phyloP scores from a whole-genome alignment of 2,113 vertebrate species.

The Hypomesus transpacificus region DNA sequence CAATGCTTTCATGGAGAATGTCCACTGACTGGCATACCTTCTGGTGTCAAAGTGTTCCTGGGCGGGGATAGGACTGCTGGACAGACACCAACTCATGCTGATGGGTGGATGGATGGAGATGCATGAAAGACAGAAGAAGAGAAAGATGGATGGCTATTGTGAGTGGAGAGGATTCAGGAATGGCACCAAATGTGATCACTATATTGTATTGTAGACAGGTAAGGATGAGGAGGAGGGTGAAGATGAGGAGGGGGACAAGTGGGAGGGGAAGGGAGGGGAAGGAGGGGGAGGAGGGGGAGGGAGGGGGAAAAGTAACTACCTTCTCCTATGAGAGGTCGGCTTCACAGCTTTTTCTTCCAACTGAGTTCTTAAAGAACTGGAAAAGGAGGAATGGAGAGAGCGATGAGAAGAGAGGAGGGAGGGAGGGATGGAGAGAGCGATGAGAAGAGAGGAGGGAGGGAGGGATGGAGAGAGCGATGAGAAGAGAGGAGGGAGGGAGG shows the following conservation, averaged over 20 bases:
- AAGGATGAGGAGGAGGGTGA: constrained; percentile 10
- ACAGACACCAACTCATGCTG: constrained; percentile 95
- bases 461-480: constrained; percentile 51
- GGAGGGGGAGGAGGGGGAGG: constrained; percentile 17
- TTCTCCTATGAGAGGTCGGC: constrained; percentile 73
- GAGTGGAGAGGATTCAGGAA: too few relatives aligned
- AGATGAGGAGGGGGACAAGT: constrained; percentile 54
- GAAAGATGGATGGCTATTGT: constrained; percentile 37
- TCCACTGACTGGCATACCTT: constrained; percentile 72
- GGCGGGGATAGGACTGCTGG: constrained; percentile 71
- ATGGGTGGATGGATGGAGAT: constrained; percentile 50
- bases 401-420: constrained; percentile 57
- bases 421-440: background rate
- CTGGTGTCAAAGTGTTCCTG: constrained; percentile 80
- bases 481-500: constrained; percentile 54
- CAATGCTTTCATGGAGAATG: too few relatives aligned
- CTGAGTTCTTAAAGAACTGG: constrained; percentile 79
- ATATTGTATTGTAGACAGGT: background rate
- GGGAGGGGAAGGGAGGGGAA: constrained; percentile 3
- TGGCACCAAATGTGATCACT: too few relatives aligned
- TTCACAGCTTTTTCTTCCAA: constrained; percentile 77
- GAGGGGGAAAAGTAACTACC: background rate
- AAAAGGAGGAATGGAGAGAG: constrained; percentile 72
- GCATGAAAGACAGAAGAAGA: too few relatives aligned
- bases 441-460: background rate